A percentile compares a stretch with the other conserved stretches of the same genome.
Conservation (phyloP, 2,113 vertebrate species). For the Mellivora capensis region DNA sequence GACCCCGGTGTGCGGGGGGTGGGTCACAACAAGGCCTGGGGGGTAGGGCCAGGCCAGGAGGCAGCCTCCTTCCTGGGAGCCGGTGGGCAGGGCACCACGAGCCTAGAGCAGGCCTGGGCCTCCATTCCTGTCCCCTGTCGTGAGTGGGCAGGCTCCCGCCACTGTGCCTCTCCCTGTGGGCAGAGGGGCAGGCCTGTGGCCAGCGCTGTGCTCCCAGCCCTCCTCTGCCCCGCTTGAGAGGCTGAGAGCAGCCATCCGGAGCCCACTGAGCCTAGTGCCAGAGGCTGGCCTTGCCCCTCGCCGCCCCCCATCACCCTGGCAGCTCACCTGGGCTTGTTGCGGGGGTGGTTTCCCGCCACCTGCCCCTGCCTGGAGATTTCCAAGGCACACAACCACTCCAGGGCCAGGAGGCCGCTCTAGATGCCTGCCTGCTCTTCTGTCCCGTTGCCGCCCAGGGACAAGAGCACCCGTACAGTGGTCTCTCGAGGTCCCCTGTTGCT, state of each 20-base stretch:
- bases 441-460: fast-evolving
- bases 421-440: background rate
- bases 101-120: background rate
- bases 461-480: fast-evolving
- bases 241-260: background rate
- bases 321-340: fast-evolving
- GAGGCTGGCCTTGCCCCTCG: background rate
- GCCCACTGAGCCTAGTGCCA: background rate
- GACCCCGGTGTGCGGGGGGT: background rate
- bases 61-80: background rate
- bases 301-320: background rate
- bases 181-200: background rate
- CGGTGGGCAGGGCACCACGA: fast-evolving
- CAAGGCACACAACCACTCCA: background rate
- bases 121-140: too few relatives aligned
- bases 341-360: background rate
- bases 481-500: background rate
- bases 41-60: background rate
- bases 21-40: background rate
- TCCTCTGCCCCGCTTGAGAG: background rate
- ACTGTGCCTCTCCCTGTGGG: background rate
- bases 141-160: background rate
- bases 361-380: background rate
- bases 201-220: background rate
- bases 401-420: background rate